phyloP scores from a whole-genome alignment of 2,888 invertebrate genomes.

The Drosophila robusta region DNA sequence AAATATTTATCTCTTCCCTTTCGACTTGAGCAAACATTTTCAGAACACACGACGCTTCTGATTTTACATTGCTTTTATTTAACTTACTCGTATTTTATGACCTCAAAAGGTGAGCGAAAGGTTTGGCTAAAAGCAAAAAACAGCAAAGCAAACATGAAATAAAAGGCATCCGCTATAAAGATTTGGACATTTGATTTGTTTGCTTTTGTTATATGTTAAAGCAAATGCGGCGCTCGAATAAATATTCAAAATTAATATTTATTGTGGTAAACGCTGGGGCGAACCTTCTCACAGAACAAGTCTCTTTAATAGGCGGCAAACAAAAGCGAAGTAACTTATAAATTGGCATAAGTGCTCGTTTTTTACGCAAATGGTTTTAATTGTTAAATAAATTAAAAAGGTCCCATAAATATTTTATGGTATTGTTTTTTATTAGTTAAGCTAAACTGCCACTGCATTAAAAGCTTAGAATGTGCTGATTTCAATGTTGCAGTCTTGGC shows the following conservation, averaged over 20 bases:
- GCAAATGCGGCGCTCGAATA: conserved; percentile 37
- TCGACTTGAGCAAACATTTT: conserved; percentile 51
- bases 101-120: conserved; percentile 45
- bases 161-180: conserved; percentile 34
- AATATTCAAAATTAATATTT: conserved; percentile 52
- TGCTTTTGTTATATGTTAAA: conserved; percentile 41
- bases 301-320: background rate
- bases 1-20: conserved; percentile 37
- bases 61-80: conserved; percentile 34
- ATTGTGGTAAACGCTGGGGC: conserved; percentile 24
- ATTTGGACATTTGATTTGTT: conserved; percentile 47
- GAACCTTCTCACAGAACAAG: background rate
- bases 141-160: conserved; percentile 22
- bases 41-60: conserved; percentile 7
- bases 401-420: background rate
- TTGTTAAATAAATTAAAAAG: background rate
- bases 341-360: background rate
- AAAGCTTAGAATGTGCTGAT: background rate
- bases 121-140: conserved; percentile 32
- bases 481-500: background rate
- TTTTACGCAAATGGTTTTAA: background rate
- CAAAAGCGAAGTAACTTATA: background rate
- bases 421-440: background rate
- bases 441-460: too few species aligned
- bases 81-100: conserved; percentile 9